Conservation (phyloP, 2,113 vertebrate genomes). For the Halichoerus grypus region DNA sequence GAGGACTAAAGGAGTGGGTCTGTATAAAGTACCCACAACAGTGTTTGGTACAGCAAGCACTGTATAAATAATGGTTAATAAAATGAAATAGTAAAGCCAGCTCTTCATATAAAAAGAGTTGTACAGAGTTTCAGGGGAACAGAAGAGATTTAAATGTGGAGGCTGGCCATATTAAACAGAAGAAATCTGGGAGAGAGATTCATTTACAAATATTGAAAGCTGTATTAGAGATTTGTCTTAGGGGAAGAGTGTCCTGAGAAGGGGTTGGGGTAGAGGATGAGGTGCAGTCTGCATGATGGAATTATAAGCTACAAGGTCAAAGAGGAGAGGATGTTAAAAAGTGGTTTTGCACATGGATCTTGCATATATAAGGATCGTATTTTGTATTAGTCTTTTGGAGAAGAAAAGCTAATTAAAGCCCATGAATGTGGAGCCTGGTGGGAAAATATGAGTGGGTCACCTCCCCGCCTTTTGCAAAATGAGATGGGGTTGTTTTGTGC, state of each 20-base stretch:
- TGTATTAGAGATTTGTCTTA: background rate
- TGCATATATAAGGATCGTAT: background rate
- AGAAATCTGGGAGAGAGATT: background rate
- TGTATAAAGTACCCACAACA: background rate
- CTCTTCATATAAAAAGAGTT: background rate
- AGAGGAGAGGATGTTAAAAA: background rate
- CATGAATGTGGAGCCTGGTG: background rate
- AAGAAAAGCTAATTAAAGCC: background rate
- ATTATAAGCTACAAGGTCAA: background rate
- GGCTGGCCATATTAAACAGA: background rate
- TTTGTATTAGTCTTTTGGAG: background rate
- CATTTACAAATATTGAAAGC: background rate
- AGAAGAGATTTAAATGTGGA: background rate
- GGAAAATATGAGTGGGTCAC: background rate
- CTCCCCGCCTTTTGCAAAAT: background rate
- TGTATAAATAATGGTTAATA: background rate
- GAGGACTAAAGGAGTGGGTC: background rate
- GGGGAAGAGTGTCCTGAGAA: background rate
- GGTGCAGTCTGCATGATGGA: background rate
- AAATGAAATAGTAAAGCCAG: background rate
- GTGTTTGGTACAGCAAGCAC: background rate
- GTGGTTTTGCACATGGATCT: background rate
- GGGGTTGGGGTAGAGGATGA: no score
- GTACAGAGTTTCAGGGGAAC: background rate
- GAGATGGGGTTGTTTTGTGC: background rate